phyloP scores from a whole-genome alignment of 1,140 invertebrate genomes.

The Odontomachus brunneus region DNA sequence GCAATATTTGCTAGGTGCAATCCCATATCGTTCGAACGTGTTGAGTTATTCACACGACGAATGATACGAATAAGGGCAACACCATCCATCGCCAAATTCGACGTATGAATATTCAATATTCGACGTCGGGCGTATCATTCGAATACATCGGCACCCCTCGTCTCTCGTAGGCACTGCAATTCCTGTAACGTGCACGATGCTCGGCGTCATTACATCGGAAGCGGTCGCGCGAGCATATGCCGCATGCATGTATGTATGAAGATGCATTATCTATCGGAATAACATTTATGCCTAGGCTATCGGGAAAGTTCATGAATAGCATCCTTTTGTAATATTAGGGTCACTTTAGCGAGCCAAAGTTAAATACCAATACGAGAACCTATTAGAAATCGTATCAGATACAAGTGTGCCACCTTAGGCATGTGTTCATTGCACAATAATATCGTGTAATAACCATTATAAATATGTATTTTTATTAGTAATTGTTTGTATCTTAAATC shows the following conservation, averaged over 20 bases:
- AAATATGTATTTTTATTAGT: too few relatives aligned
- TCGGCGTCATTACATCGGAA: slow-evolving; percentile 2
- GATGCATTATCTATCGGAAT: slow-evolving; percentile 23
- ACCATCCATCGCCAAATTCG: slow-evolving; percentile 16
- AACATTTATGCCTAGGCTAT: neutral
- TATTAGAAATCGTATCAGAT: neutral
- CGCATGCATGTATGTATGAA: neutral
- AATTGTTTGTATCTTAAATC: too few relatives aligned
- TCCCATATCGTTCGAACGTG: neutral
- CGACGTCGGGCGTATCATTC: slow-evolving; percentile 2
- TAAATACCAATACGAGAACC: neutral
- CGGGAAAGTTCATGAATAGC: neutral
- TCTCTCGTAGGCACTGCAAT: neutral
- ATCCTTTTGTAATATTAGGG: slow-evolving; percentile 5
- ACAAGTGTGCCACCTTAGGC: neutral
- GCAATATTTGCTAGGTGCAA: neutral
- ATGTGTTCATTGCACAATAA: too few relatives aligned
- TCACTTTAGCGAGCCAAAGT: neutral
- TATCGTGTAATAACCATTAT: neutral
- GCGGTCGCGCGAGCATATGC: neutral
- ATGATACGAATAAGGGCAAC: slow-evolving; percentile 17
- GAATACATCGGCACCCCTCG: slow-evolving; percentile 1
- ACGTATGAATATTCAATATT: slow-evolving; percentile 11
- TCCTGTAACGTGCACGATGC: neutral
- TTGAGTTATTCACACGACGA: slow-evolving; percentile 28